phyloP scores from a whole-genome alignment of 1,140 invertebrate species.

The Steinernema feltiae region DNA sequence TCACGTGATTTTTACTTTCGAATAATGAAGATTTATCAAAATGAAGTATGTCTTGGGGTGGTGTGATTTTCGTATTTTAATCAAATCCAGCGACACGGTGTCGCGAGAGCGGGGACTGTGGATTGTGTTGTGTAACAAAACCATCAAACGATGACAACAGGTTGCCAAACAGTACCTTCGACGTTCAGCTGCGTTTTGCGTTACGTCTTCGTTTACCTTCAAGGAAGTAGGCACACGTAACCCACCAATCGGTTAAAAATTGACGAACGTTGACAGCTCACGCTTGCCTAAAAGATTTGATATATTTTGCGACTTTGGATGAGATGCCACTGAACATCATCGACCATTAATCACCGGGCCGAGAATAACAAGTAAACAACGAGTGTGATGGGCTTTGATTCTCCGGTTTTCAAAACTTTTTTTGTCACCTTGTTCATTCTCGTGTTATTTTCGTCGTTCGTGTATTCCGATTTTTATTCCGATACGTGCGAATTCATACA shows the following conservation, averaged over 20 bases:
- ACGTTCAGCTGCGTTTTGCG: neutral
- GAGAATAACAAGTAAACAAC: conserved; percentile 7
- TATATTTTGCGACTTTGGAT: neutral
- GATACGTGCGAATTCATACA: too few relatives aligned
- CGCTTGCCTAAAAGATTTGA: neutral
- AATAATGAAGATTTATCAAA: neutral
- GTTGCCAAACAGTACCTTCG: conserved; percentile 9
- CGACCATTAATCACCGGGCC: neutral
- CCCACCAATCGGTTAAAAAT: neutral
- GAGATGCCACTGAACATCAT: neutral
- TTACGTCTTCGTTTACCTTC: too few relatives aligned
- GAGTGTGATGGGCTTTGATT: neutral
- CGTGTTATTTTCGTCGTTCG: neutral
- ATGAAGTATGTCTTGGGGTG: neutral
- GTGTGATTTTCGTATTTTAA: neutral
- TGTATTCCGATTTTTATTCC: neutral
- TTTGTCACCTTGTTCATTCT: neutral
- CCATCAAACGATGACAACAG: conserved; percentile 9
- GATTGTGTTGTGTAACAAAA: neutral
- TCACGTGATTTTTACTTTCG: neutral
- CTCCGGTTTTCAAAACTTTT: neutral
- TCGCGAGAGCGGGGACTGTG: neutral
- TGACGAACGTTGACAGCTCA: neutral
- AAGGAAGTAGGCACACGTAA: too few relatives aligned
- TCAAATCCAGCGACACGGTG: neutral